Evolutionary conservation across 1,140 invertebrate genomes (phyloP).

Genomic region (Chelonus insularis): DNA sequence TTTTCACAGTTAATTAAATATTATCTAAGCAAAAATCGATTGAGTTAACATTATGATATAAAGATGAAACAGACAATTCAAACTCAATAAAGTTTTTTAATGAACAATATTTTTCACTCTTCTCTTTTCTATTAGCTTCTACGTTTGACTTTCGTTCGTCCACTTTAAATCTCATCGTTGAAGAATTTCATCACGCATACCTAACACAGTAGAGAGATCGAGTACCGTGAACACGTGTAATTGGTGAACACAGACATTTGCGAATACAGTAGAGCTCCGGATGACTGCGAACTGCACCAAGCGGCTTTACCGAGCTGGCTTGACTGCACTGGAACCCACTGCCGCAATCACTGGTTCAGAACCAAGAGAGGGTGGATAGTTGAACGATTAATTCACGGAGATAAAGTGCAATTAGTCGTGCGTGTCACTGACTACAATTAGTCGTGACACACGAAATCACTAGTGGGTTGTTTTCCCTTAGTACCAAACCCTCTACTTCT

Average conservation of each 20-base stretch:
- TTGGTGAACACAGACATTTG: slow-evolving; percentile 35
- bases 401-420: slow-evolving; percentile 51
- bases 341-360: slow-evolving; percentile 43
- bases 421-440: slow-evolving; percentile 47
- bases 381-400: slow-evolving; percentile 51
- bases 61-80: too few relatives aligned
- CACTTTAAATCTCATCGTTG: too few relatives aligned
- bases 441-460: slow-evolving; percentile 28
- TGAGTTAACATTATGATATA: too few relatives aligned
- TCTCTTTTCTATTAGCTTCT: too few relatives aligned
- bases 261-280: slow-evolving; percentile 20
- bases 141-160: too few relatives aligned
- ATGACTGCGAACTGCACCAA: slow-evolving; percentile 33
- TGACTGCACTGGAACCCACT: slow-evolving; percentile 25
- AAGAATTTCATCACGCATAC: too few relatives aligned
- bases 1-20: too few relatives aligned
- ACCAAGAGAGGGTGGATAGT: slow-evolving; percentile 27
- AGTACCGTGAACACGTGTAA: slow-evolving; percentile 33
- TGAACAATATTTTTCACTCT: too few relatives aligned
- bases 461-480: slow-evolving; percentile 1
- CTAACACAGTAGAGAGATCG: not conserved
- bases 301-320: slow-evolving; percentile 38
- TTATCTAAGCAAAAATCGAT: too few relatives aligned
- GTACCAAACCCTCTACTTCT: not conserved
- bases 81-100: too few relatives aligned